These are phyloP conservation scores for Torymus texanus DNA, from an alignment of 2,888 invertebrate genomes.

Conservation along the genomic window DNA sequence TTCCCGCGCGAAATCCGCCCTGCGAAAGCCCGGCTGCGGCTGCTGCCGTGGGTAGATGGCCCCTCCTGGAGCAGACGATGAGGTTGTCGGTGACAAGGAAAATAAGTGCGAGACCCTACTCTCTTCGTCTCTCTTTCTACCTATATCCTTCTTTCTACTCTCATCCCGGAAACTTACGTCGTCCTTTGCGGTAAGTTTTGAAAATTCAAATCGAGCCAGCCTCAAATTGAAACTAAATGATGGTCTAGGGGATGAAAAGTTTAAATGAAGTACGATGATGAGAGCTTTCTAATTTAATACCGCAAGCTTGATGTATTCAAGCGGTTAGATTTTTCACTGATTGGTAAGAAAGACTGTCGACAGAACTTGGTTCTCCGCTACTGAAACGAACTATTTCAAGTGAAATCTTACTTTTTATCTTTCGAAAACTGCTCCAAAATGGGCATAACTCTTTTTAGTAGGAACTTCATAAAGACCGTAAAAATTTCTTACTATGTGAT, in stretches of 20 bases:
- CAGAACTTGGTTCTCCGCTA: too few relatives aligned
- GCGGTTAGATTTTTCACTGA: not conserved
- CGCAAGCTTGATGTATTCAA: too few relatives aligned
- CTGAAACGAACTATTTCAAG: too few relatives aligned
- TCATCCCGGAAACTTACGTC: not conserved
- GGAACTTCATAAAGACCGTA: too few relatives aligned
- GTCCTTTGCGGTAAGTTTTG: conserved; percentile 12
- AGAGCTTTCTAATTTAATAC: too few relatives aligned
- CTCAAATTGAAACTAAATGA: conserved; percentile 16
- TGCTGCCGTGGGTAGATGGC: not conserved
- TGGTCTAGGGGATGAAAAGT: not conserved
- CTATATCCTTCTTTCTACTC: not conserved
- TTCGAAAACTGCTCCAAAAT: too few relatives aligned
- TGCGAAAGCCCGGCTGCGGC: not conserved
- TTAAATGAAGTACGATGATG: not conserved
- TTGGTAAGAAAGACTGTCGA: not conserved
- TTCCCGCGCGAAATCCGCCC: conserved; percentile 20
- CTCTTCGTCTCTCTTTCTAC: too few relatives aligned
- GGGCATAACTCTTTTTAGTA: too few relatives aligned
- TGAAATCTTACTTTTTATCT: too few relatives aligned
- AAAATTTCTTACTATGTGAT: too few relatives aligned
- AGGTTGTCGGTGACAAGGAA: conserved; percentile 40
- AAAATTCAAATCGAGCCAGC: conserved; percentile 2
- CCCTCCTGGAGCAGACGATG: conserved; percentile 14
- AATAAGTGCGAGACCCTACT: conserved; percentile 14